A percentile compares a stretch with the other conserved stretches of the same genome.
These are phyloP conservation scores for Ondatra zibethicus DNA, from an alignment of 2,113 vertebrate genomes.

Conservation along the genomic window DNA sequence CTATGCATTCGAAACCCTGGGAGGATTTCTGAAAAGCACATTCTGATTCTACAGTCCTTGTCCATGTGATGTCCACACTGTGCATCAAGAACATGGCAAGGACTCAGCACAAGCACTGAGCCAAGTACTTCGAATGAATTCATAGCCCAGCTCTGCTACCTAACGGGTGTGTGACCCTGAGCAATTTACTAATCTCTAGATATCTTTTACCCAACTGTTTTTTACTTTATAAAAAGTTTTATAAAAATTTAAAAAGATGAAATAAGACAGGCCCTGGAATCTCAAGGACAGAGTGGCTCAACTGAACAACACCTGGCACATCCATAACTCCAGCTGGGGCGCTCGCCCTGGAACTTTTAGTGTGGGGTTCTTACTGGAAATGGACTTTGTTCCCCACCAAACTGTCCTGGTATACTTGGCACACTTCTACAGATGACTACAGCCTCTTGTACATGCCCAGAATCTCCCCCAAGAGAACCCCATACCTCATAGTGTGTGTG, in stretches of 20 bases:
- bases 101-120: background rate
- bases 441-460: background rate
- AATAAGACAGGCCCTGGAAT: background rate
- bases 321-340: too few species aligned
- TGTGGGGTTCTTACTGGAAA: background rate
- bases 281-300: background rate
- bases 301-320: background rate
- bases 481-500: background rate
- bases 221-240: background rate
- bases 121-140: background rate
- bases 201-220: background rate
- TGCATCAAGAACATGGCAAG: background rate
- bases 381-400: background rate
- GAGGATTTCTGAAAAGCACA: background rate
- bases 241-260: background rate
- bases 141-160: background rate
- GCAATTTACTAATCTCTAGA: slow-evolving; percentile 11
- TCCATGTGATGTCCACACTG: background rate
- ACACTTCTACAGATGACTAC: background rate
- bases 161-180: background rate
- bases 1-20: background rate
- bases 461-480: background rate
- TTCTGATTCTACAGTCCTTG: background rate
- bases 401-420: background rate
- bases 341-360: background rate